Conservation (phyloP, 2,888 invertebrate species). For the Phortica okadai region DNA sequence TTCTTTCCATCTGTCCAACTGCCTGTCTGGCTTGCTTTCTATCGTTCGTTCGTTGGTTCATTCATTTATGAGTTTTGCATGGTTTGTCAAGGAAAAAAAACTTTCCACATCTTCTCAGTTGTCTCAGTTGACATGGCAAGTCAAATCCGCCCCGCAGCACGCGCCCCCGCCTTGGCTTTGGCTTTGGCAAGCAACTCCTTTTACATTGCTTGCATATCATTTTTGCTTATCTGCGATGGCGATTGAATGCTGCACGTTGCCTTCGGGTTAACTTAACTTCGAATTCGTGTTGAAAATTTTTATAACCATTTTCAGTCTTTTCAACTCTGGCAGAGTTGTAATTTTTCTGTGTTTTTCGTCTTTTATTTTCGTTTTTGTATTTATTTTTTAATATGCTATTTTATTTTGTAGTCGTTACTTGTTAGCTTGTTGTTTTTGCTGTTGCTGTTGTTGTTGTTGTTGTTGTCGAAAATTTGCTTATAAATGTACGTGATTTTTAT, state of each 20-base stretch:
- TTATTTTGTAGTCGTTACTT: background rate
- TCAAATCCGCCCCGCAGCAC: background rate
- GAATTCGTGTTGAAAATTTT: conserved; percentile 30
- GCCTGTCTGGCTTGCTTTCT: too few species aligned
- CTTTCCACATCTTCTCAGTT: too few species aligned
- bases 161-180: background rate
- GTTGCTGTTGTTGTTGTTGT: background rate
- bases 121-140: background rate
- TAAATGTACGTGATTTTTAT: too few species aligned
- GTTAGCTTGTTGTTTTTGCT: background rate
- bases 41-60: too few species aligned
- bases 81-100: too few species aligned
- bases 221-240: conserved; percentile 21
- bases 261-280: conserved; percentile 27
- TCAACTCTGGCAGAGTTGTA: background rate
- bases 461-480: background rate
- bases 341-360: background rate
- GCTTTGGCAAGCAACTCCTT: background rate
- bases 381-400: background rate
- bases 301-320: conserved; percentile 14
- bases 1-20: too few species aligned
- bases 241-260: conserved; percentile 26
- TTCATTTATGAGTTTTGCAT: too few species aligned
- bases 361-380: background rate
- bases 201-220: conserved; percentile 24